phyloP scores from a whole-genome alignment of 2,888 invertebrate genomes.

The Maniola hyperantus region DNA sequence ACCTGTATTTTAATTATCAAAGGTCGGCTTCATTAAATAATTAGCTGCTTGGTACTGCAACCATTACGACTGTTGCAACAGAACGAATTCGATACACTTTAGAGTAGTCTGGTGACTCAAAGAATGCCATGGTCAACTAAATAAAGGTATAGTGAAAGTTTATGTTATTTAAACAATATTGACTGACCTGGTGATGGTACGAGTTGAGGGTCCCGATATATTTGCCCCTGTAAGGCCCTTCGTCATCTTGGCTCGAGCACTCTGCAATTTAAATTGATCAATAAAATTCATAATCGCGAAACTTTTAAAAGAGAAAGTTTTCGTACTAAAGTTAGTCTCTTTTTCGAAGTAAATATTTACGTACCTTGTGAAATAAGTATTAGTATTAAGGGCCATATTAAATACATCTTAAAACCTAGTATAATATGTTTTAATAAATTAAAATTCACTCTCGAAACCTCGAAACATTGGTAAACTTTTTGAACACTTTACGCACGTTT shows the following conservation, averaged over 20 bases:
- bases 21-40: constrained; percentile 11
- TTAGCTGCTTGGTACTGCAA: not conserved
- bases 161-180: not conserved
- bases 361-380: constrained; percentile 58
- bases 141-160: constrained; percentile 36
- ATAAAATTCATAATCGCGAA: constrained; percentile 5
- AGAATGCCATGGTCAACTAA: constrained; percentile 33
- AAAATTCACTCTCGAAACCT: constrained; percentile 46
- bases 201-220: constrained; percentile 93
- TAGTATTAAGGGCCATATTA: constrained; percentile 55
- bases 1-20: constrained; percentile 5
- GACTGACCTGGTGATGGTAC: constrained; percentile 89
- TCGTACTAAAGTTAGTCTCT: constrained; percentile 3
- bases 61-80: constrained; percentile 12
- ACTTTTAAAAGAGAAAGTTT: constrained; percentile 58
- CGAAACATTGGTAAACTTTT: constrained; percentile 53
- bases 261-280: constrained; percentile 54
- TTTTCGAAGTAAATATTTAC: constrained; percentile 10
- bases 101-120: constrained; percentile 29
- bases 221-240: constrained; percentile 90
- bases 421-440: constrained; percentile 48
- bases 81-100: constrained; percentile 18
- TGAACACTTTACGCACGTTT: constrained; percentile 40
- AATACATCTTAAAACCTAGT: constrained; percentile 54
- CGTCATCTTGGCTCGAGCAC: constrained; percentile 82